A percentile compares a stretch with the other conserved stretches of the same genome.
Conservation (phyloP, 1,140 invertebrate species). For the Cydia pomonella region DNA sequence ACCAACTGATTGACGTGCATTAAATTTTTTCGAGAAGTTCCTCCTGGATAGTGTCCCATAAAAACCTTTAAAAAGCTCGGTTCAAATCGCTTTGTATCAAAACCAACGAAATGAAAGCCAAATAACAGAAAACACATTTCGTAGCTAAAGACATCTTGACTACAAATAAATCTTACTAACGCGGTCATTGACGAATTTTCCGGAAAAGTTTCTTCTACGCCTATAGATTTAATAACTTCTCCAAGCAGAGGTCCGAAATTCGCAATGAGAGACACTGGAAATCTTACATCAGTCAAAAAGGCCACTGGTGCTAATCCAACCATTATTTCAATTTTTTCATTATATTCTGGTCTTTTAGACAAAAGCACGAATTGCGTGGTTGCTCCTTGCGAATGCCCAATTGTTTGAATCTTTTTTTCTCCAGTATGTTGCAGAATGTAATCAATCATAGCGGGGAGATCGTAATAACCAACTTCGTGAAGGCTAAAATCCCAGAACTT, state of each 20-base stretch:
- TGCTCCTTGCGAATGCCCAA: constrained; percentile 79
- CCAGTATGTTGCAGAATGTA: constrained; percentile 79
- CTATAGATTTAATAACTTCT: not conserved
- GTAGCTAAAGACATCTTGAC: not conserved
- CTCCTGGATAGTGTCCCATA: not conserved
- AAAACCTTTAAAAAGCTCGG: not conserved
- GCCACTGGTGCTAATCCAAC: not conserved
- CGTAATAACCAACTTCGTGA: constrained; percentile 82
- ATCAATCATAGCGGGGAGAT: constrained; percentile 83
- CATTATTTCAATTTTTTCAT: not conserved
- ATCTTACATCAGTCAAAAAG: not conserved
- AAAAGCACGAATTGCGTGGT: constrained; percentile 42
- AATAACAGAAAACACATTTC: not conserved
- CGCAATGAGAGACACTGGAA: not conserved
- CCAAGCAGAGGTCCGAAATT: not conserved
- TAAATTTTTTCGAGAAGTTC: not conserved
- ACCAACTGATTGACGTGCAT: not conserved
- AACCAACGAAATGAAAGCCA: not conserved
- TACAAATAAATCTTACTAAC: not conserved
- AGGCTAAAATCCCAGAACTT: constrained; percentile 82
- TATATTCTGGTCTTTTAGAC: constrained; percentile 12
- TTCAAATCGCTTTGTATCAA: not conserved
- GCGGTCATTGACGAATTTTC: not conserved
- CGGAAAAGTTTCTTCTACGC: not conserved
- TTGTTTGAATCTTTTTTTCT: constrained; percentile 66